Percentiles rank a stretch among this genome's conserved stretches.
These are phyloP conservation scores for Condylura cristata DNA, from an alignment of 2,113 vertebrate genomes.

Conservation along the genomic window DNA sequence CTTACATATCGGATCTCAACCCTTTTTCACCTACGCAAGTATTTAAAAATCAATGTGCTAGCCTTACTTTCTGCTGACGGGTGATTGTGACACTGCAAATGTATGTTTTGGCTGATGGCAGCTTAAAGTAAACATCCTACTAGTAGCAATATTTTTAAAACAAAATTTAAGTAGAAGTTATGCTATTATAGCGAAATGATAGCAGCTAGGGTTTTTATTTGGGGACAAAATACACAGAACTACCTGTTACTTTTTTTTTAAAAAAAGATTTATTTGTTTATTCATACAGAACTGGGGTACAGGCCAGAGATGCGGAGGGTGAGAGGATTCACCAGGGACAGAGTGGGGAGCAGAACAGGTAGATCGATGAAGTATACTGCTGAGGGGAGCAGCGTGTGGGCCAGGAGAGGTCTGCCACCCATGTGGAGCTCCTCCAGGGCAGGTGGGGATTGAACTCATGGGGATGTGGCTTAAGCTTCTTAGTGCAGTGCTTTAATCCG, in stretches of 20 bases:
- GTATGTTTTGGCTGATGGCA: not conserved
- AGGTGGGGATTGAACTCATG: no score
- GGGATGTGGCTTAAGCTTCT: no score
- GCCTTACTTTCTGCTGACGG: not conserved
- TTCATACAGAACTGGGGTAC: no score
- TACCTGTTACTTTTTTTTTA: not conserved
- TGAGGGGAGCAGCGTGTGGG: no score
- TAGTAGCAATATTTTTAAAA: not conserved
- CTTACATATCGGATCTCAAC: not conserved
- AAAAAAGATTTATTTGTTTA: no score
- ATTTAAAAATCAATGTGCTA: not conserved
- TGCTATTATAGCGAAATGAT: not conserved
- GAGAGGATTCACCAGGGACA: no score
- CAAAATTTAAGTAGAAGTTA: constrained; percentile 21
- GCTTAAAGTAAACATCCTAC: constrained; percentile 36
- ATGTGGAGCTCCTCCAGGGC: no score
- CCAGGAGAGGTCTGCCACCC: no score
- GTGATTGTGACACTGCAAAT: not conserved
- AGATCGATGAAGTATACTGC: no score
- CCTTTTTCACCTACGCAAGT: not conserved
- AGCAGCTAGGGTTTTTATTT: not conserved
- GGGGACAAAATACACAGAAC: not conserved
- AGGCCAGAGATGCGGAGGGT: no score
- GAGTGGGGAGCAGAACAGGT: no score
- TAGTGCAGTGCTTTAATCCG: no score